Evolutionary conservation across 1,140 invertebrate genomes (phyloP).

Genomic region (Zaprionus capensis): DNA sequence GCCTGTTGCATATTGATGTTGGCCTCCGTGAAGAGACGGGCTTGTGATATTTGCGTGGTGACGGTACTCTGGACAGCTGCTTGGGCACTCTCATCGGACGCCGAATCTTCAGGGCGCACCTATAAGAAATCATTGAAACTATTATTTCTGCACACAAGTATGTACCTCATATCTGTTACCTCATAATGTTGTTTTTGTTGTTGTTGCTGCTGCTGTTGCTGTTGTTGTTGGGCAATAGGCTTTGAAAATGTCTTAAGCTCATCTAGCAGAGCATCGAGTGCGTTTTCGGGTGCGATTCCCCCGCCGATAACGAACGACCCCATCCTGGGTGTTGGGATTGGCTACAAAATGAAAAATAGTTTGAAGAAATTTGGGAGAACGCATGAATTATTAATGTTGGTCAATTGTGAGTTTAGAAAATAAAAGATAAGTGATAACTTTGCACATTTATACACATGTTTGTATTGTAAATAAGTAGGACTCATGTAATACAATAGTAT

Average conservation of each 20-base stretch:
- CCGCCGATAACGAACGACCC: constrained; percentile 88
- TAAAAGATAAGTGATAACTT: constrained; percentile 24
- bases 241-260: constrained; percentile 94
- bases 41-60: constrained; percentile 84
- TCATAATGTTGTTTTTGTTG: constrained; percentile 62
- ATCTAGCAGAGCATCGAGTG: constrained; percentile 97
- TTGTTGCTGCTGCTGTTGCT: constrained; percentile 56
- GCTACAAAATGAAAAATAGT: constrained; percentile 65
- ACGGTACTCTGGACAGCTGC: constrained; percentile 81
- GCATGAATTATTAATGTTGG: constrained; percentile 29
- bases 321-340: constrained; percentile 86
- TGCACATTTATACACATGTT: constrained; percentile 59
- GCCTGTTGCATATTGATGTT: constrained; percentile 64
- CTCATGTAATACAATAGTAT: constrained; percentile 14
- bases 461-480: constrained; percentile 29
- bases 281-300: constrained; percentile 92
- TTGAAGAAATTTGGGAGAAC: constrained; percentile 36
- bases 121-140: constrained; percentile 16
- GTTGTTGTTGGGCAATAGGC: constrained; percentile 84
- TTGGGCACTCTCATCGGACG: constrained; percentile 84
- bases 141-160: neutral
- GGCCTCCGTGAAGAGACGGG: constrained; percentile 76
- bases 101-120: constrained; percentile 82
- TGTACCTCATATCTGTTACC: constrained; percentile 38
- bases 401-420: neutral